A percentile compares a stretch with the other conserved stretches of the same genome.
phyloP scores from a whole-genome alignment of 92 coral and sea anemone species.

The Metridium senile region DNA sequence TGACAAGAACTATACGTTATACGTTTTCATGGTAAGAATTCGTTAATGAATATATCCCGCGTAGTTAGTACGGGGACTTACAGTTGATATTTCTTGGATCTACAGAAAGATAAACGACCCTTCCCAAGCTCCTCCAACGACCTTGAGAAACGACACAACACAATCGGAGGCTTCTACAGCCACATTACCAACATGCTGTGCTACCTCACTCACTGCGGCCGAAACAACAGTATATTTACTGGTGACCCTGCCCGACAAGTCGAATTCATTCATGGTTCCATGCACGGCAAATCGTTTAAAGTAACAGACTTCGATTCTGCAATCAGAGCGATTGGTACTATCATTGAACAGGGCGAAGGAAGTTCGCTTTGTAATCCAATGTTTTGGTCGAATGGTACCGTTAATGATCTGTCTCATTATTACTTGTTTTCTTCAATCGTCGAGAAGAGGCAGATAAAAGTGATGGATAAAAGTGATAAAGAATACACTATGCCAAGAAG shows the following conservation, averaged over 20 bases:
- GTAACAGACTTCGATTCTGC: conserved; percentile 60
- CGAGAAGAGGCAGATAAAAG: conserved; percentile 55
- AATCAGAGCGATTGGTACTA: conserved; percentile 52
- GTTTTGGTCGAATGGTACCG: conserved; percentile 45
- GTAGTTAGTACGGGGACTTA: too few relatives aligned
- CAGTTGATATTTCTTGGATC: too few relatives aligned
- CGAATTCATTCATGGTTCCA: conserved; percentile 9
- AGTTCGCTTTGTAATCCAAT: conserved; percentile 76
- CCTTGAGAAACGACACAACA: conserved; percentile 44
- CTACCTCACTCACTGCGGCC: conserved; percentile 58
- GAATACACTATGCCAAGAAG: not conserved
- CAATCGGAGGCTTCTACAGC: conserved; percentile 71
- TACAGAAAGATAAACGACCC: not conserved
- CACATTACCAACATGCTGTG: conserved; percentile 52
- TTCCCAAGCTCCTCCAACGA: conserved; percentile 10
- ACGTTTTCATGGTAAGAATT: too few relatives aligned
- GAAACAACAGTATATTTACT: conserved; percentile 60
- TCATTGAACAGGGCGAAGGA: conserved; percentile 78
- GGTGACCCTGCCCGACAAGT: conserved; percentile 54
- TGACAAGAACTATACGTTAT: too few relatives aligned
- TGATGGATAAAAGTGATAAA: not conserved
- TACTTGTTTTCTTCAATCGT: conserved; percentile 67
- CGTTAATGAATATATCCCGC: too few relatives aligned
- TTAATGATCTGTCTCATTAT: conserved; percentile 64
- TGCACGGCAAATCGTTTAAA: conserved; percentile 41